Evolutionary conservation across 35 echinoderm and acorn worm genomes (phyloP), one percentile per base, ranked within the genome.

Genomic region (Acanthaster planci): DNA sequence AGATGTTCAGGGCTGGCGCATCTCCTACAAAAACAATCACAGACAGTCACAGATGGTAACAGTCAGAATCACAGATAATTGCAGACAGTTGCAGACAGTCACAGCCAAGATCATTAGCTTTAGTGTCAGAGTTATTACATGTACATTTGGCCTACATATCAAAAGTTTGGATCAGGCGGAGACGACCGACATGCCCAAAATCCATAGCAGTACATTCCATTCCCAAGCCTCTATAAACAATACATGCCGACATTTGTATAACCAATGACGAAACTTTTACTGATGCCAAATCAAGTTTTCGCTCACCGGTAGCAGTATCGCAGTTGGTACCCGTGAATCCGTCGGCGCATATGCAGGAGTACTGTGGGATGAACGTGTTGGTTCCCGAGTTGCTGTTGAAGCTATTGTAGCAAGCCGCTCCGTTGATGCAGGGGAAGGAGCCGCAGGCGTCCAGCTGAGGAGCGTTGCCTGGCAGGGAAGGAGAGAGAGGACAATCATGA

Each of bases 401-500:
- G 52, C 93, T 91, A 84, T 95, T 95, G 75, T 87, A 72, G 58
- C 96, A 99, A 2, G 80, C 86, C 47, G 90, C 96, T n/a, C 89
- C 91, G 78, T 98, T 99, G 56, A 12, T 5, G 50, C 96, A 99
- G 7, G 92, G 96, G 17, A 58, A 53, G 47, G 17, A 60, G 35
- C 37, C 19, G 58, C 96, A 99, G 0, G 80, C 85, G 86, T 99
- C 87, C 64, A 77, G 2, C 51, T 31, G 19, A 2, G 81, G 81
- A 47, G 42, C 42, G 12, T 47, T 47, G 4, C 4, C 42, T 47
- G 42, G 42, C n/a, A 47, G 42, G 42, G 42, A 47, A 47, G 12
- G 12, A 27, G 32, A 68, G 3, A 4, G n/a, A 18, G 3, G 18
- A 17, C 3, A 35, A 7, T 4, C 3, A 23, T 68, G 3, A 68